Conservation (phyloP, 2,113 vertebrate genomes). For the Trematomus loennbergii region DNA sequence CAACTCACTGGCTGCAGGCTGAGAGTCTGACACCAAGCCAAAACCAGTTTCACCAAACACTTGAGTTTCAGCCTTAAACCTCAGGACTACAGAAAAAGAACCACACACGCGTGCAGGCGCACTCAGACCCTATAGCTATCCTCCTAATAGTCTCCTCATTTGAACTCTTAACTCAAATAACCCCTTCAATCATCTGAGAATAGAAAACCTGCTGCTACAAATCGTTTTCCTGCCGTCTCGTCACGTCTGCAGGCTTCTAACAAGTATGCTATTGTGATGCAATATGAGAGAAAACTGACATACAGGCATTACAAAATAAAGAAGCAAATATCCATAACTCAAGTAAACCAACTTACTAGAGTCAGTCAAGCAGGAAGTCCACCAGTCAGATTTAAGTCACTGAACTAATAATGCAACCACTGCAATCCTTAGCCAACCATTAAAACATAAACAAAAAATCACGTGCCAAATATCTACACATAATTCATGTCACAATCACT, state of each 20-base stretch:
- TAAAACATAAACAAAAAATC: background rate
- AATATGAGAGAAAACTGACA: background rate
- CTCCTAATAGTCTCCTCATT: slow-evolving; percentile 39
- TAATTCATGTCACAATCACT: too few relatives aligned
- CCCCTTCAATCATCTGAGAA: slow-evolving; percentile 43
- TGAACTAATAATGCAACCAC: background rate
- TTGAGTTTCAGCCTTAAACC: slow-evolving; percentile 14
- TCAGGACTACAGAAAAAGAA: slow-evolving; percentile 34
- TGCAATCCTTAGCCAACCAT: background rate
- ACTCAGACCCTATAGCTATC: background rate
- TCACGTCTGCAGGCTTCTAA: slow-evolving; percentile 14
- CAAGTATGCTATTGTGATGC: slow-evolving; percentile 5
- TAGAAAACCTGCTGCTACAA: slow-evolving; percentile 43
- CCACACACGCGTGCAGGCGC: background rate
- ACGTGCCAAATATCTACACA: background rate
- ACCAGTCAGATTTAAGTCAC: too few relatives aligned
- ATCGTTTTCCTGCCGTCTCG: slow-evolving; percentile 43
- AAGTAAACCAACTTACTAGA: background rate
- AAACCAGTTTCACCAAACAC: slow-evolving; percentile 46
- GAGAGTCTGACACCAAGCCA: slow-evolving; percentile 33
- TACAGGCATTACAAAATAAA: background rate
- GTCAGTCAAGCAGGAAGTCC: too few relatives aligned
- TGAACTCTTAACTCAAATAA: slow-evolving; percentile 50
- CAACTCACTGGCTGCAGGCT: slow-evolving; percentile 42
- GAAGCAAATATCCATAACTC: background rate